Evolutionary conservation across 1,140 invertebrate species (phyloP).

Genomic region (Pygmarrhopalites habei): DNA sequence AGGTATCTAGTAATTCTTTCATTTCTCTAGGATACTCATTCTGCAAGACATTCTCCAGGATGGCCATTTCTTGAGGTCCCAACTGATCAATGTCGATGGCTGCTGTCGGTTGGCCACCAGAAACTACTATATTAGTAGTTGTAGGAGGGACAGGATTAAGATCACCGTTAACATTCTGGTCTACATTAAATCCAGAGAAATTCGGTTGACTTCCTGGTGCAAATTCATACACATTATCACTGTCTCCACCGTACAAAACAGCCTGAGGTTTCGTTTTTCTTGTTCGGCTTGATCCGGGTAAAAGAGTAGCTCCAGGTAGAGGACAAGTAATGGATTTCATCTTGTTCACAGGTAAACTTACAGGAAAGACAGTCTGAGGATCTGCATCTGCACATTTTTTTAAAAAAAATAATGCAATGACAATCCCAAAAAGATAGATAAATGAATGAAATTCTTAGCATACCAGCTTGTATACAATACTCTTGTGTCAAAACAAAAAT

Average conservation of each 20-base stretch:
- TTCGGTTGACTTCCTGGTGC: background rate
- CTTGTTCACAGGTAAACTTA: constrained; percentile 20
- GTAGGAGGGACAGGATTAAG: no score
- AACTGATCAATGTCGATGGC: constrained; percentile 13
- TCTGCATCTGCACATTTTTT: constrained; percentile 8
- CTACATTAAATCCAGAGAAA: no score
- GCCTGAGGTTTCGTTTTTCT: constrained; percentile 19
- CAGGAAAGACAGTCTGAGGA: constrained; percentile 17
- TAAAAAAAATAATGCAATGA: no score
- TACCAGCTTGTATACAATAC: no score
- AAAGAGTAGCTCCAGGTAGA: constrained; percentile 11
- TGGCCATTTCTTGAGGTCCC: constrained; percentile 24
- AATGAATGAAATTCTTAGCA: no score
- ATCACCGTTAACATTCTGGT: no score
- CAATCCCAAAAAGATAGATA: no score
- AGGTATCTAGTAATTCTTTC: constrained; percentile 13
- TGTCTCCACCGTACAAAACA: background rate
- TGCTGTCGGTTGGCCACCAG: background rate
- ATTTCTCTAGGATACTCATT: constrained; percentile 23
- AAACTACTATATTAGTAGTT: no score
- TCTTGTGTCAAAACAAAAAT: background rate
- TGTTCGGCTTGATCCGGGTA: constrained; percentile 3
- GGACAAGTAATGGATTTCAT: constrained; percentile 14
- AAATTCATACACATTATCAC: constrained; percentile 13
- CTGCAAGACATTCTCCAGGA: constrained; percentile 30